Evolutionary conservation across 2,113 vertebrate genomes (phyloP), one percentile per base, ranked within the genome.

Genomic region (Uria lomvia): DNA sequence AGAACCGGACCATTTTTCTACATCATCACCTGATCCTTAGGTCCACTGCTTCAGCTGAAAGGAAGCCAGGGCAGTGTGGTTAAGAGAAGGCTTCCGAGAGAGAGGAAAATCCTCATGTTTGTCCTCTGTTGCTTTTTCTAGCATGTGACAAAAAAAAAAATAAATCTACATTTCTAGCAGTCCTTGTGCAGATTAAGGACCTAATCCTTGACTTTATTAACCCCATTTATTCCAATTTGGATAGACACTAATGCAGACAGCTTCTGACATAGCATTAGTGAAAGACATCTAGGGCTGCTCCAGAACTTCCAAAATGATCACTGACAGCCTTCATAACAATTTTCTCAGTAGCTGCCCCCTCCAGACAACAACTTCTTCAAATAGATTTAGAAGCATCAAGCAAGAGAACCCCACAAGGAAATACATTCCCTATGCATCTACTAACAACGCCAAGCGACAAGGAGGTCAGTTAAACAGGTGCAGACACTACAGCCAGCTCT

Each of bases 341-440:
- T 62, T 29, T 29, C 49, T 56, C 53, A 55, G 50, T 12, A 55
- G 56, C 78, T 62, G 42, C 40, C 8, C 36, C 24, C 47, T 75
- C 53, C 50, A 65, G 67, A 65, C 50, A n/a, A 66, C 43, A 34
- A 36, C 50, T 52, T 38, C 36, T 34, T 8, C 43, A 58, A 26
- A 34, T 6, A 38, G 36, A 38, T 52, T 58, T 10, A 70, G 32
- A 66, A 53, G 26, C 30, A 13, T 6, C n/a, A 13, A 45, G 22
- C 8, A 8, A 86, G 68, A 86, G 63, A 52, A 66, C 2, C 2
- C 42, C 43, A n/a, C 27, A 19, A n/a, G 30, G 34, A 67, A 84
- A 47, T 3, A 1, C 17, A 23, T 45, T 56, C 62, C 52, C 40
- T 12, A 5, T 0, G 0, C 4, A 22, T 5, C n/a, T 10, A 6